Conservation (phyloP, 2,113 vertebrate genomes). For the Hypocryptadius cinnamomeus region DNA sequence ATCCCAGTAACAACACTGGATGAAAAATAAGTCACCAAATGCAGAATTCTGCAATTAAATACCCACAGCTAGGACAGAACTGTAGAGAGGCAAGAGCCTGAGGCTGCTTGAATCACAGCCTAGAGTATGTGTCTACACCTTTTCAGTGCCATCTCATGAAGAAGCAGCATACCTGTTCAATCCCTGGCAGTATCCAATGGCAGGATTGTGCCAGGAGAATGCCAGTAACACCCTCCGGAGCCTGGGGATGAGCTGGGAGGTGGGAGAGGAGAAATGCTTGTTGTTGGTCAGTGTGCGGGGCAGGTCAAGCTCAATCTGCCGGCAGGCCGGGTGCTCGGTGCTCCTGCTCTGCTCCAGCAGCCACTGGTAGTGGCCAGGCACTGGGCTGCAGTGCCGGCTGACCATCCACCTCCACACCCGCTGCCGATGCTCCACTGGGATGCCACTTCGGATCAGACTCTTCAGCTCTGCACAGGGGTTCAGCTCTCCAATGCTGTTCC, state of each 20-base stretch:
- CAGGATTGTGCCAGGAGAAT: conserved; percentile 91
- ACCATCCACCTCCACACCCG: conserved; percentile 86
- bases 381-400: conserved; percentile 36
- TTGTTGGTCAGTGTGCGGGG: conserved; percentile 90
- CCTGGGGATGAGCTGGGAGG: conserved; percentile 78
- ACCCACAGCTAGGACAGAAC: background rate
- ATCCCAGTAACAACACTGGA: background rate
- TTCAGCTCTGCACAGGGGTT: conserved; percentile 75
- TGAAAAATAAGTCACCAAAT: background rate
- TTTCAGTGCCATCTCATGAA: background rate
- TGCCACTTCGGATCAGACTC: conserved; percentile 77
- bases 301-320: conserved; percentile 93
- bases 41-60: background rate
- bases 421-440: conserved; percentile 79
- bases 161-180: conserved; percentile 77
- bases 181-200: conserved; percentile 93
- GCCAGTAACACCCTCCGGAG: conserved; percentile 86
- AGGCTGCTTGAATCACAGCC: background rate
- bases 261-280: conserved; percentile 82
- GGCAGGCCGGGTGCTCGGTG: conserved; percentile 76
- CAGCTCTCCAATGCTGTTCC: conserved; percentile 77
- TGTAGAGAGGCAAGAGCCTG: background rate
- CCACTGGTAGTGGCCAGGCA: conserved; percentile 72
- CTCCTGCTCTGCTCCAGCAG: conserved; percentile 73
- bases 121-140: background rate